Evolutionary conservation across 2,888 invertebrate genomes (phyloP).

Genomic region (Tenthredo amoena): DNA sequence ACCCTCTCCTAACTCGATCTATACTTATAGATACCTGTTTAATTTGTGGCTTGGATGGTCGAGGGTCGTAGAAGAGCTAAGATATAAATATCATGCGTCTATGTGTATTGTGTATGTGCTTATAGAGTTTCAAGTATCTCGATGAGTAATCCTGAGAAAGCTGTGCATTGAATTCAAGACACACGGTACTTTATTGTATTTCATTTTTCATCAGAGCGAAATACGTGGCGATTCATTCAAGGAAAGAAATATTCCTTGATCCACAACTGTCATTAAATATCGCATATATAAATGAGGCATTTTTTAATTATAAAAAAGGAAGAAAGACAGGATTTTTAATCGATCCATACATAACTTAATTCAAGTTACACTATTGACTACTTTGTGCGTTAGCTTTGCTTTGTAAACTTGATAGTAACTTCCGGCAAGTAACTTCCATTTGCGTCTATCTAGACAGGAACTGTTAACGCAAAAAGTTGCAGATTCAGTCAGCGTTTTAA

Average conservation of each 20-base stretch:
- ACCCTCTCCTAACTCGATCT: not conserved
- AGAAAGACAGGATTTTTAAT: not conserved
- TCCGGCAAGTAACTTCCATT: slow-evolving; percentile 26
- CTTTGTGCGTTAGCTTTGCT: not conserved
- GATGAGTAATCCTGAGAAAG: slow-evolving; percentile 40
- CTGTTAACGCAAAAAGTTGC: slow-evolving; percentile 7
- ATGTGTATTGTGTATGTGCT: not conserved
- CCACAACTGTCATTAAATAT: not conserved
- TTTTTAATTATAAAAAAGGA: not conserved
- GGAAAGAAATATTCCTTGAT: not conserved
- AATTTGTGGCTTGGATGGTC: not conserved
- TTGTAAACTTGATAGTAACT: slow-evolving; percentile 28
- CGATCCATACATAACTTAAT: not conserved
- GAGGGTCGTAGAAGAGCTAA: not conserved
- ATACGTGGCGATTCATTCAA: not conserved
- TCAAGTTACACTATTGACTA: not conserved
- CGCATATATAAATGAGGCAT: not conserved
- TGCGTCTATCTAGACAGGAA: slow-evolving; percentile 27
- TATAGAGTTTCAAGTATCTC: slow-evolving; percentile 16
- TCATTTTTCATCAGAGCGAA: not conserved
- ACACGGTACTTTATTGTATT: not conserved
- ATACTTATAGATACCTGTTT: slow-evolving; percentile 1
- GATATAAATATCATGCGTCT: not conserved
- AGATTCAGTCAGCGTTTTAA: slow-evolving; percentile 12
- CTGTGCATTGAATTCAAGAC: slow-evolving; percentile 24